Evolutionary conservation across 1,140 invertebrate species (phyloP), one percentile per base, ranked within the genome.

Genomic region (Contarinia nasturtii): DNA sequence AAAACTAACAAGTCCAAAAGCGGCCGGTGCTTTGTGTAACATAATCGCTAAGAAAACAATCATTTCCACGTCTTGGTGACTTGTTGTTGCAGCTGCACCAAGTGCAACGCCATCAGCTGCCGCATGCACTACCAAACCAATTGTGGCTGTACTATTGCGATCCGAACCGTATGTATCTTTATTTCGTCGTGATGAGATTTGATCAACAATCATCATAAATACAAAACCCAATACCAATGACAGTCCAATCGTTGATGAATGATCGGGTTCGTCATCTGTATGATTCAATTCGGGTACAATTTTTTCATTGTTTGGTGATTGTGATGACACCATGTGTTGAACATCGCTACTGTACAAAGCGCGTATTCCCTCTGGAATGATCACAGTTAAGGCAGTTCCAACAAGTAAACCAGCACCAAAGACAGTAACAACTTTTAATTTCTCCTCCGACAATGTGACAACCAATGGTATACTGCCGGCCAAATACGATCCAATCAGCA

Each of bases 11-110:
- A 99, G 70, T 33, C 94, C 95, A 74, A 99, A 98, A 7, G 95
- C 90, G 20, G 95, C 93, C 4, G 95, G 95, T 12, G 91, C 93
- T 70, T 99, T 99, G 59, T 99, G 95, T 14, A 99, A 68, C 92
- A 99, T 98, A 51, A 98, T 98, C 20, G 95, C 95, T 33, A 95
- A 63, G 64, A 98, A 98, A 17, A 99, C 91, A 52, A 99, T 94
- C 55, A 94, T 79, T 69, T 98, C 94, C 3, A 98, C 88, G 58
- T 96, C 92, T 17, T 88, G 76, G 57, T 96, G 89, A 5, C 86
- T 83, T 1, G 92, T 92, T 0, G 87, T 89, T 0, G 92, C 91
- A 1, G 95, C 94, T 19, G 92, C 93, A 42, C 95, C 95, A 12
- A 98, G 65, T 2, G 95, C 94, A 34, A 98, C 79, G 20, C 95